A percentile compares a stretch with the other conserved stretches of the same genome.
These are phyloP conservation scores for Drosophila kambysellisi DNA, from an alignment of 2,888 invertebrate genomes.

Conservation along the genomic window DNA sequence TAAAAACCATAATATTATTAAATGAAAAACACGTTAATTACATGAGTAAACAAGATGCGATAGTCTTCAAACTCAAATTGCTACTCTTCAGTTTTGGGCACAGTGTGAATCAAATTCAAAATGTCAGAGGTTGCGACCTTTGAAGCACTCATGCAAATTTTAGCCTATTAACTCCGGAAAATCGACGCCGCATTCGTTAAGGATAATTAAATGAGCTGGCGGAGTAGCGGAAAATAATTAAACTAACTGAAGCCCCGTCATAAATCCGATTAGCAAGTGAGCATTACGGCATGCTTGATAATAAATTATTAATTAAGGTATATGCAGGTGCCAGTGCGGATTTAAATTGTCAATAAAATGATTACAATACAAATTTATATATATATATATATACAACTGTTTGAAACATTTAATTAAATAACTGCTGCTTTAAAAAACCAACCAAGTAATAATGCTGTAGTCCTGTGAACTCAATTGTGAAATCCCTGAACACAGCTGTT, in stretches of 20 bases:
- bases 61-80: no score
- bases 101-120: conserved; percentile 29
- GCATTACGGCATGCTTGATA: background rate
- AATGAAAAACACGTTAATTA: background rate
- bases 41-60: no score
- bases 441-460: background rate
- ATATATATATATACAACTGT: no score
- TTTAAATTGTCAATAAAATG: background rate
- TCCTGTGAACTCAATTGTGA: background rate
- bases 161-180: conserved; percentile 40
- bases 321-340: background rate
- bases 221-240: conserved; percentile 44
- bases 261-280: conserved; percentile 33
- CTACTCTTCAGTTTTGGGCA: background rate
- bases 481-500: background rate
- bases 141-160: conserved; percentile 35
- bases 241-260: conserved; percentile 42
- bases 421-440: background rate
- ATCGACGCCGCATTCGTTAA: background rate
- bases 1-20: background rate
- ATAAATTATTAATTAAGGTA: background rate
- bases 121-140: conserved; percentile 19
- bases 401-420: background rate
- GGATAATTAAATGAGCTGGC: conserved; percentile 11
- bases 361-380: background rate